Conservation (phyloP, 2,797 vertebrate species). For the Microchirus variegatus region DNA sequence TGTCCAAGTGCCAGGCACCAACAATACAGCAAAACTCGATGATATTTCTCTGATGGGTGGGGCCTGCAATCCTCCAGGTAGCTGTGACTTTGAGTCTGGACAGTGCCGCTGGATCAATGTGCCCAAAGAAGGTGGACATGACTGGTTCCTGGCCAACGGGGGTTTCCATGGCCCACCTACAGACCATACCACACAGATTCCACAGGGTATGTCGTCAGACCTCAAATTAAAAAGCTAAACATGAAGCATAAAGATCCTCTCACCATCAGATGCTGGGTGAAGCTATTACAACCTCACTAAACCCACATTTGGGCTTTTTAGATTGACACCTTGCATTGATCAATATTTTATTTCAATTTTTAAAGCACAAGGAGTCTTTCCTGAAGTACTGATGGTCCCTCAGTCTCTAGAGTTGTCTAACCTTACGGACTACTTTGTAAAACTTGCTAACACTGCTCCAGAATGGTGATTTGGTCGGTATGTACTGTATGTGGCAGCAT, state of each 20-base stretch:
- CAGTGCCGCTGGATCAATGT: slow-evolving; percentile 75
- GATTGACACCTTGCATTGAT: too few relatives aligned
- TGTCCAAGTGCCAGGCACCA: slow-evolving; percentile 23
- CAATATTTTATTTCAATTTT: too few relatives aligned
- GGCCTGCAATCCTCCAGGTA: slow-evolving; percentile 68
- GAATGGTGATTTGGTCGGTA: too few relatives aligned
- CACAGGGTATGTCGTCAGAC: slow-evolving; percentile 61
- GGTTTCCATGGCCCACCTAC: slow-evolving; percentile 59
- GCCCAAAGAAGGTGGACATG: slow-evolving; percentile 57
- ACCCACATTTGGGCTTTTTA: neutral
- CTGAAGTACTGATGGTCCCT: too few relatives aligned
- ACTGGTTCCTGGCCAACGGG: slow-evolving; percentile 70
- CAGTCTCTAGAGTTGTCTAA: too few relatives aligned
- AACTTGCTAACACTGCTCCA: too few relatives aligned
- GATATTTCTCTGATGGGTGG: slow-evolving; percentile 73
- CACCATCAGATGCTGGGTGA: too few relatives aligned
- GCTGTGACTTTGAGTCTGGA: slow-evolving; percentile 83
- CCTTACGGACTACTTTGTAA: too few relatives aligned
- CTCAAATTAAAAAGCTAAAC: neutral
- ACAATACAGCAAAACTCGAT: slow-evolving; percentile 68
- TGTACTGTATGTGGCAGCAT: too few relatives aligned
- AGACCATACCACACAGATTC: slow-evolving; percentile 76
- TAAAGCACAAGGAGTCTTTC: too few relatives aligned
- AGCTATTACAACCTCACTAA: too few relatives aligned
- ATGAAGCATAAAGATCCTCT: neutral